Base-by-base conservation (phyloP, 2,113 vertebrate species). In the Sitta europaea region DNA sequence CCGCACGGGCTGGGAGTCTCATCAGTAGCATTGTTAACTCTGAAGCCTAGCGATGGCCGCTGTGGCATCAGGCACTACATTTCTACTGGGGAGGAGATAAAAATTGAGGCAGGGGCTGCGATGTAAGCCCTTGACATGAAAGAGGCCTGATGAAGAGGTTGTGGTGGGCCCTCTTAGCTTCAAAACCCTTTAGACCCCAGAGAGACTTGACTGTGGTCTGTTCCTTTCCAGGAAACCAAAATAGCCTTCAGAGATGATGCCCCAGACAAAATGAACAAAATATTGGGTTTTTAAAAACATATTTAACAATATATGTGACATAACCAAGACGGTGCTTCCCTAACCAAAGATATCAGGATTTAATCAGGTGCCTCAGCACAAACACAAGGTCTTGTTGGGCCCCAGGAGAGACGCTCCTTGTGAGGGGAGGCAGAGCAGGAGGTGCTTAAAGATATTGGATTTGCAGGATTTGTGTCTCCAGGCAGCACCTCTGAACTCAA, bases 221-320 rank as follows among this genome's bases (percentile, higher is more conserved):
- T 38, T 20, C 14, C n/a, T 89, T 40, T 11, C 40, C 33, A 54
- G 47, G 23, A 86, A 88, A 61, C 23, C 4, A 0, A 75, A 40
- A 14, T 5, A 23, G 20, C 27, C 63, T 84, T 70, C 55, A n/a
- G 65, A 59, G 14, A 11, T 38, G 27, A 77, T 40, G 9, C 4
- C 11, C 31, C 29, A 18, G 24, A 71, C 10, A 82, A 65, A 72
- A 53, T 8, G 5, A 84, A 54, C 9, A 27, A 68, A 92, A 66
- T 12, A 8, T 0, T 4, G 29, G 21, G 4, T 0, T 13, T 82
- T 87, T 23, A 1, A 43, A 85, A 85, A 29, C 33, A 19, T 15
- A 2, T 27, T 77, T 19, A 68, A 38, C 18, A 28, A n/a, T 1
- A 0, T 6, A 4, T 19, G 4, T 35, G 67, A 31, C 9, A 8